Base-by-base conservation (phyloP, 2,113 vertebrate species). In the Spheniscus mendiculus region DNA sequence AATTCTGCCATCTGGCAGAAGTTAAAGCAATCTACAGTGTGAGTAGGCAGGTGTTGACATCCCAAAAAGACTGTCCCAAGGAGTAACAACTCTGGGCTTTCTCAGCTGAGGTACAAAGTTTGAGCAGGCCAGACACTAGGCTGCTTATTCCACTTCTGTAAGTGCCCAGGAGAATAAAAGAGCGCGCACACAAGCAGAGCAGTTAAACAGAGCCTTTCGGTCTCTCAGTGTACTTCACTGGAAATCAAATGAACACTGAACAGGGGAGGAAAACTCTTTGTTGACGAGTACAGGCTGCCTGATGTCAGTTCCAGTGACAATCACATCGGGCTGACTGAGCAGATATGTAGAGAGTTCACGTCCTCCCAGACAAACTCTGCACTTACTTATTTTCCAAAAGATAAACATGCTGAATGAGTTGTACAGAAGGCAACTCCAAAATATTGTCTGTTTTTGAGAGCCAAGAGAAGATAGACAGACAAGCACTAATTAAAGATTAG, bases 1-100 rank as follows among this genome's bases (percentile, higher is more conserved):
- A 87, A 79, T 49, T 87, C 89, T 88, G 66, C 95, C 89, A 94
- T 91, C 84, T 94, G 87, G 82, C 73, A 93, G 70, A 72, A 96
- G 62, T 32, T 59, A 47, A 69, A 91, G 70, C 72, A 88, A 82
- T 80, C 44, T 66, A 61, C 62, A 77, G 55, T 6, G 4, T 12
- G n/a, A 81, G 81, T 82, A 73, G 83, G 89, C 80, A 92, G 93
- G 69, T 82, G 83, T 73, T 89, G 62, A 87, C 77, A 73, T 72
- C 87, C 87, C 89, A 53, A 66, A 91, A 94, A 58, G 36, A 17
- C 61, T 56, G 86, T 87, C 77, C 87, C 49, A 42, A 36, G 78
- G 85, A 73, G 34, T 18, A 73, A 15, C 3, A 53, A 6, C 36
- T 49, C 70, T 8, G 66, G 42, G 36, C 25, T 72, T 72, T 53